Conservation (phyloP, 53 echinoderm and acorn worm species). For the Echinarachnius parma region DNA sequence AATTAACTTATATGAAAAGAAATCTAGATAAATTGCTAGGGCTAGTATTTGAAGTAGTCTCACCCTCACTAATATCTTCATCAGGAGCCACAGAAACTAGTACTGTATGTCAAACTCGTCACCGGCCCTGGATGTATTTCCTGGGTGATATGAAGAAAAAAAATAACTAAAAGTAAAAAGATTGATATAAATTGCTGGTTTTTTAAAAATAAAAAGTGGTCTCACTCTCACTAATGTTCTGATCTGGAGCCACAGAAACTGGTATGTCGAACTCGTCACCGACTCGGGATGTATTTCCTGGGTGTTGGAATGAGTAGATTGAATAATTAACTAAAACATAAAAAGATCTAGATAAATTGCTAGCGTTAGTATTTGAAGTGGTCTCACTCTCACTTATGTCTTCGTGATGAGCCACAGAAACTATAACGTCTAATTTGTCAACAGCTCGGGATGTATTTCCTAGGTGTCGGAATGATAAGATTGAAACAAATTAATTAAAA, state of each 20-base stretch:
- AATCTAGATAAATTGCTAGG: slow-evolving; percentile 75
- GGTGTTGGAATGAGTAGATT: no score
- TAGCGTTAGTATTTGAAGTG: slow-evolving; percentile 82
- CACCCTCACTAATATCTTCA: slow-evolving; percentile 85
- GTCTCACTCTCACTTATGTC: slow-evolving; percentile 90
- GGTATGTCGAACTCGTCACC: background rate
- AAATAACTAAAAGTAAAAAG: background rate
- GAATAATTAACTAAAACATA: no score
- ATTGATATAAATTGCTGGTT: background rate
- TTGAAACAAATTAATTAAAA: no score
- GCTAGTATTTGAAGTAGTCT: slow-evolving; percentile 83
- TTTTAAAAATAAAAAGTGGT: background rate
- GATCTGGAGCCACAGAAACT: background rate
- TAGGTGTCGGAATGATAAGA: no score
- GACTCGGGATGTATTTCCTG: background rate
- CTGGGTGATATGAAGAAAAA: no score
- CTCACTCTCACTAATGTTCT: background rate
- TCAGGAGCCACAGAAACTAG: slow-evolving; percentile 69
- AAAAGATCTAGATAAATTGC: no score
- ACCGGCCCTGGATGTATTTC: background rate
- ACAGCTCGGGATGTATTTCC: background rate
- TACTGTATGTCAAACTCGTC: background rate
- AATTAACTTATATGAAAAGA: no score
- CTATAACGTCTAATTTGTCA: slow-evolving; percentile 25
- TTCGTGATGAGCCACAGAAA: slow-evolving; percentile 67